Evolutionary conservation across 2,888 invertebrate genomes (phyloP), one percentile per base, ranked within the genome.

Genomic region (Tubulanus polymorphus): DNA sequence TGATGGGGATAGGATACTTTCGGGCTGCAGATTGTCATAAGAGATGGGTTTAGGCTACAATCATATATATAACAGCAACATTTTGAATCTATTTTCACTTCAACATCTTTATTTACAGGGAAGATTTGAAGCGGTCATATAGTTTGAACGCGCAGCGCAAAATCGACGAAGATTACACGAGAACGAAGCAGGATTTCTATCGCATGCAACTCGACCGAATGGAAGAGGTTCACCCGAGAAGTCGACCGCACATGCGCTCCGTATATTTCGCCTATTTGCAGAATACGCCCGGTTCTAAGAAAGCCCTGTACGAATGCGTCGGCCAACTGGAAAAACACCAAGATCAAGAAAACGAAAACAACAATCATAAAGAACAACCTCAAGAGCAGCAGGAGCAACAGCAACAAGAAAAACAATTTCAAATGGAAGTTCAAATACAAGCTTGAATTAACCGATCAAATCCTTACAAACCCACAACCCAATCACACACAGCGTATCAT

Each of bases 261-360:
- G 68, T 75, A 3, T 78, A 78, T 61, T 72, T 70, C 61, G 77
- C 79, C 15, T 79, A 79, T 60, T 68, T 79, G 8, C 75, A 76
- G 57, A 79, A 78, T 65, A 76, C 73, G 1, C 74, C 75, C 1
- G 78, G 78, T 0, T 73, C 76, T 2, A 64, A 65, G 25, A 71
- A 76, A 56, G 77, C 77, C 1, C 56, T 78, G 2, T 55, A 67
- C 27, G 74, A 78, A 32, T 76, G 75, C 57, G 65, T 76, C 47
- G 63, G 62, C 30, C 62, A 63, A 49, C 32, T 56, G n/a, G 48
- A 55, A 53, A 45, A 18, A 6, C 30, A 53, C 18, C 41, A 20
- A 5, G 41, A 41, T 18, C 20, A 41, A 41, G 41, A 5, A 5
- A 23, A 41, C 20, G 23, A 41, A 23, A 23, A 41, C 6, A 18